These are phyloP conservation scores for Beaufortia kweichowensis DNA, from an alignment of 2,113 vertebrate species.

Conservation along the genomic window DNA sequence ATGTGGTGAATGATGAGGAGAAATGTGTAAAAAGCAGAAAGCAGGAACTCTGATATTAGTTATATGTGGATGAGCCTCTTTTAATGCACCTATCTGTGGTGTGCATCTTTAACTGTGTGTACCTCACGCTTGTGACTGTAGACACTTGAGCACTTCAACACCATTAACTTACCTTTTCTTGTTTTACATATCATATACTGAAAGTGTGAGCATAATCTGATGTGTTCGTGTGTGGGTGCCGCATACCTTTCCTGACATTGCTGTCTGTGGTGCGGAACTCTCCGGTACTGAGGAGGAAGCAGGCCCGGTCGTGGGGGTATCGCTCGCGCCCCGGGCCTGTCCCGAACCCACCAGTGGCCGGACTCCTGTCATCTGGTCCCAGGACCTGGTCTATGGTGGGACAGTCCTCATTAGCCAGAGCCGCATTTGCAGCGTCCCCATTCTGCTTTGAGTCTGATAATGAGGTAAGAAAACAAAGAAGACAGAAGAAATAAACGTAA, in stretches of 20 bases:
- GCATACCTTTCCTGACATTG: constrained; percentile 80
- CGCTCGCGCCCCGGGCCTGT: constrained; percentile 70
- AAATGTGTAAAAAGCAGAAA: neutral
- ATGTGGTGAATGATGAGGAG: constrained; percentile 35
- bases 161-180: constrained; percentile 41
- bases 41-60: neutral
- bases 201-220: constrained; percentile 29
- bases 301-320: constrained; percentile 78
- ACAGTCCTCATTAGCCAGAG: constrained; percentile 99
- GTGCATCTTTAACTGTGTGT: neutral
- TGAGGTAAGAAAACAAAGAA: neutral
- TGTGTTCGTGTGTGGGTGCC: constrained; percentile 38
- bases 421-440: constrained; percentile 93
- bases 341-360: constrained; percentile 72
- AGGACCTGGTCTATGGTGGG: constrained; percentile 98
- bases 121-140: neutral
- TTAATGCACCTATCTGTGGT: neutral
- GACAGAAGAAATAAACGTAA: neutral
- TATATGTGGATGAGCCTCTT: constrained; percentile 12
- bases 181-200: constrained; percentile 5
- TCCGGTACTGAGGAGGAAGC: constrained; percentile 78
- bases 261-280: constrained; percentile 78
- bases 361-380: constrained; percentile 92
- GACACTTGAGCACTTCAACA: neutral
- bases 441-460: constrained; percentile 94